phyloP scores from a whole-genome alignment of 1,140 invertebrate species.

The Camponotus vicinus region DNA sequence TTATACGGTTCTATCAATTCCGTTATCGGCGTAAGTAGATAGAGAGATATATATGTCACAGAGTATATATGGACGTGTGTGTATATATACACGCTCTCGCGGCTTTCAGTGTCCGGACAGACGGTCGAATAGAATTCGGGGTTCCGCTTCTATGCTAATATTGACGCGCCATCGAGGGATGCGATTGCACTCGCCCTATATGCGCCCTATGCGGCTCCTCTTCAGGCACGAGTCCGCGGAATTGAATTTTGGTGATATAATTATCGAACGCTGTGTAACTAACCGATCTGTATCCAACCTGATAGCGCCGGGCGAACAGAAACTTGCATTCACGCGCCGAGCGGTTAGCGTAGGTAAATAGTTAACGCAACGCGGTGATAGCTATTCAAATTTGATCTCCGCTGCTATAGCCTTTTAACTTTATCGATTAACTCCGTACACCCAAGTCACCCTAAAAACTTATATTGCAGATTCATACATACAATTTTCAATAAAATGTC shows the following conservation, averaged over 20 bases:
- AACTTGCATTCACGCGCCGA: slow-evolving; percentile 9
- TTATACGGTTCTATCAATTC: slow-evolving; percentile 71
- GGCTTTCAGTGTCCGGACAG: slow-evolving; percentile 38
- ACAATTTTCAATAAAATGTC: background rate
- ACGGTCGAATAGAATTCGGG: slow-evolving; percentile 59
- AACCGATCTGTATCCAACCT: slow-evolving; percentile 52
- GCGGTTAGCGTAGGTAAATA: slow-evolving; percentile 41
- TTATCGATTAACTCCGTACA: background rate
- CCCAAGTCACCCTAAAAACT: background rate
- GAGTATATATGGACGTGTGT: no score
- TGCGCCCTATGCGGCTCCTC: slow-evolving; percentile 41
- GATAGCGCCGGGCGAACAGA: slow-evolving; percentile 19
- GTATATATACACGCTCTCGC: background rate
- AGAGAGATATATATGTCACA: background rate
- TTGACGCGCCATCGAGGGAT: slow-evolving; percentile 60
- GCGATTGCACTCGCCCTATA: slow-evolving; percentile 62
- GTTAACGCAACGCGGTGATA: slow-evolving; percentile 4
- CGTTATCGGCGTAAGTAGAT: slow-evolving; percentile 46
- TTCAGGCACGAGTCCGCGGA: slow-evolving; percentile 30
- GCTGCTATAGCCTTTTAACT: background rate
- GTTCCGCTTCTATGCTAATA: slow-evolving; percentile 68
- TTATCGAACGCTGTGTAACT: slow-evolving; percentile 56
- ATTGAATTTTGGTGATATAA: slow-evolving; percentile 61
- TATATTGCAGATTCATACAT: background rate
- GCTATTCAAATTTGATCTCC: background rate